Evolutionary conservation across 1,140 invertebrate genomes (phyloP).

Genomic region (Drosophila ercepeae): DNA sequence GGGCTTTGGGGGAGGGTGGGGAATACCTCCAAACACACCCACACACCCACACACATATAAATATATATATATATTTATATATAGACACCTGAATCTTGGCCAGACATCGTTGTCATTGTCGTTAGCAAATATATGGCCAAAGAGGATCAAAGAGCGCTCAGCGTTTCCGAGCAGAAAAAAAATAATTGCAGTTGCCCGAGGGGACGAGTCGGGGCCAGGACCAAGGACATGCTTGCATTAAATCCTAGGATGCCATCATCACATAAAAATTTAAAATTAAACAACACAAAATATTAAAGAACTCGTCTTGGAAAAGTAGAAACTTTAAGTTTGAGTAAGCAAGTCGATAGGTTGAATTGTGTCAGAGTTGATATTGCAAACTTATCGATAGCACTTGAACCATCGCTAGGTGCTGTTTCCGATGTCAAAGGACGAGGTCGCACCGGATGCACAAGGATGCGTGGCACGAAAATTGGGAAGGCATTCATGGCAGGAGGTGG

Average conservation of each 20-base stretch:
- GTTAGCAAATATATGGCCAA: slow-evolving; percentile 77
- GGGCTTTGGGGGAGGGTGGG: too few species aligned
- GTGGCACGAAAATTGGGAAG: slow-evolving; percentile 3
- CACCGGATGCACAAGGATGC: slow-evolving; percentile 40
- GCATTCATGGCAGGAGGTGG: neutral
- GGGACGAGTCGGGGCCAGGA: neutral
- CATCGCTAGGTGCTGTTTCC: neutral
- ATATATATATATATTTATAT: slow-evolving; percentile 7
- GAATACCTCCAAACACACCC: too few species aligned
- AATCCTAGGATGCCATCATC: neutral
- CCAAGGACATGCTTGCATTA: slow-evolving; percentile 1
- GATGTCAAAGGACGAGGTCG: slow-evolving; percentile 33
- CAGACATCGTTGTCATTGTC: slow-evolving; percentile 72
- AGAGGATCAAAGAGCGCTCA: slow-evolving; percentile 72
- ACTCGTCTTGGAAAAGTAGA: neutral
- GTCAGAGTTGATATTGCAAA: neutral
- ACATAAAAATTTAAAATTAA: neutral
- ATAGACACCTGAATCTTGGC: slow-evolving; percentile 52
- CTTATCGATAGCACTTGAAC: neutral
- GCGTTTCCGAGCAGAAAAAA: slow-evolving; percentile 55
- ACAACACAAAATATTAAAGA: neutral
- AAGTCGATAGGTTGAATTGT: neutral
- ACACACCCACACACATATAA: neutral
- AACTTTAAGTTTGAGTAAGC: neutral
- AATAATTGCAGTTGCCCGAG: slow-evolving; percentile 54